Conservation (phyloP, 1,140 invertebrate species). For the Tetragonula clypearis region DNA sequence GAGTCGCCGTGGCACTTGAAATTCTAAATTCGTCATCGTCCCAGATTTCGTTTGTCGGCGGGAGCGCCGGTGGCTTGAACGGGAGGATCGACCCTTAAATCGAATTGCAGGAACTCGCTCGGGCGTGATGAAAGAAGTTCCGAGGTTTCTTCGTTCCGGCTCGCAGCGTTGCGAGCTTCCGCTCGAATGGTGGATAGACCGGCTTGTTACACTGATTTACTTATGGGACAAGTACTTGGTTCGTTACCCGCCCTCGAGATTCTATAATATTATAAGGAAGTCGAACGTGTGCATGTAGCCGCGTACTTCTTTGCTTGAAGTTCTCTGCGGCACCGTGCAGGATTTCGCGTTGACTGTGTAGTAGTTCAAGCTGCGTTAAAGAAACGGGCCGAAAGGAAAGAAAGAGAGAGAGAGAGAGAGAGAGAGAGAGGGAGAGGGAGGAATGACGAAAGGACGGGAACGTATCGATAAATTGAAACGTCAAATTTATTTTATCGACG, state of each 20-base stretch:
- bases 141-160: slow-evolving; percentile 54
- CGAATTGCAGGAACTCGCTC: slow-evolving; percentile 60
- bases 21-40: slow-evolving; percentile 53
- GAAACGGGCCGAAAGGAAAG: background rate
- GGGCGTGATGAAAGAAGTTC: slow-evolving; percentile 64
- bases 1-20: slow-evolving; percentile 16
- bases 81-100: slow-evolving; percentile 61
- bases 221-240: slow-evolving; percentile 64
- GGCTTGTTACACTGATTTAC: slow-evolving; percentile 70
- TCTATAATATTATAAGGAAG: slow-evolving; percentile 63
- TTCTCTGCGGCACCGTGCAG: slow-evolving; percentile 26
- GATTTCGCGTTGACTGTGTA: slow-evolving; percentile 42
- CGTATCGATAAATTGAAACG: slow-evolving; percentile 63
- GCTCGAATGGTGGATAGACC: slow-evolving; percentile 62
- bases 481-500: slow-evolving; percentile 65
- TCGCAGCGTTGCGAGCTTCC: slow-evolving; percentile 55
- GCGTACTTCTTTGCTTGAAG: slow-evolving; percentile 3
- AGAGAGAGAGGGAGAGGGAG: background rate
- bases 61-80: slow-evolving; percentile 23
- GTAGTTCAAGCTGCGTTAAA: slow-evolving; percentile 12
- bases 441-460: background rate
- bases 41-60: slow-evolving; percentile 33
- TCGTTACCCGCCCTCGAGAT: slow-evolving; percentile 64
- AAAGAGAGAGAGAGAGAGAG: background rate
- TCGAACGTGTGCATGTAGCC: slow-evolving; percentile 30